Conservation (phyloP, 2,888 invertebrate species). For the Leptinotarsa rubiginosa region DNA sequence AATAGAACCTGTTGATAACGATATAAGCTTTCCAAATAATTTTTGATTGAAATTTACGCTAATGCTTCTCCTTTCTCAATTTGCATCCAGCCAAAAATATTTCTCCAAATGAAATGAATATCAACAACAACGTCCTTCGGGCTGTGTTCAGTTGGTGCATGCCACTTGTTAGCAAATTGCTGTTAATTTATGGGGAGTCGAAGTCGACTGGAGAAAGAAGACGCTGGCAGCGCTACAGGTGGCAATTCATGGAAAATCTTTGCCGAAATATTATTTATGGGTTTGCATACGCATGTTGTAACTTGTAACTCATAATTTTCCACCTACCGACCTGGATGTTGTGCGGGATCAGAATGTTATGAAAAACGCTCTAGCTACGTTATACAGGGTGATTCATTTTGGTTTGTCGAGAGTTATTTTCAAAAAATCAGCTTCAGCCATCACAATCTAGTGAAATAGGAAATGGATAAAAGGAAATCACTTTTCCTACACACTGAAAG, state of each 20-base stretch:
- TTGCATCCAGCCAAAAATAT: not conserved
- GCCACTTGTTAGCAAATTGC: constrained; percentile 19
- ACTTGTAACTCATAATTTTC: constrained; percentile 20
- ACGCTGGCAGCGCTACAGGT: constrained; percentile 29
- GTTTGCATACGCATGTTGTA: constrained; percentile 15
- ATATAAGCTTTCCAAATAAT: no score
- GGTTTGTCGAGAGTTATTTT: no score
- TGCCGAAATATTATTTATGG: constrained; percentile 25
- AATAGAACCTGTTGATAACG: no score
- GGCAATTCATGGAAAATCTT: constrained; percentile 24
- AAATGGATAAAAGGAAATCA: no score
- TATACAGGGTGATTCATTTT: no score
- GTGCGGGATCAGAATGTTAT: not conserved
- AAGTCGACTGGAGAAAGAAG: constrained; percentile 17
- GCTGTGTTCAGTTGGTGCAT: constrained; percentile 11
- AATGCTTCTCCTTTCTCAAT: not conserved
- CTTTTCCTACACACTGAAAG: no score
- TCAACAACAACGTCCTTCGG: not conserved
- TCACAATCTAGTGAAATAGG: no score
- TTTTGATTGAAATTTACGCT: no score
- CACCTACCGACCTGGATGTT: constrained; percentile 17
- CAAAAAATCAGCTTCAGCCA: no score
- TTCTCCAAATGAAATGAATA: not conserved
- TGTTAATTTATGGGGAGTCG: constrained; percentile 20
- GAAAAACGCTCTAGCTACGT: not conserved